Evolutionary conservation across 2,797 vertebrate genomes (phyloP), one percentile per base, ranked within the genome.

Genomic region (Malurus leucopterus): DNA sequence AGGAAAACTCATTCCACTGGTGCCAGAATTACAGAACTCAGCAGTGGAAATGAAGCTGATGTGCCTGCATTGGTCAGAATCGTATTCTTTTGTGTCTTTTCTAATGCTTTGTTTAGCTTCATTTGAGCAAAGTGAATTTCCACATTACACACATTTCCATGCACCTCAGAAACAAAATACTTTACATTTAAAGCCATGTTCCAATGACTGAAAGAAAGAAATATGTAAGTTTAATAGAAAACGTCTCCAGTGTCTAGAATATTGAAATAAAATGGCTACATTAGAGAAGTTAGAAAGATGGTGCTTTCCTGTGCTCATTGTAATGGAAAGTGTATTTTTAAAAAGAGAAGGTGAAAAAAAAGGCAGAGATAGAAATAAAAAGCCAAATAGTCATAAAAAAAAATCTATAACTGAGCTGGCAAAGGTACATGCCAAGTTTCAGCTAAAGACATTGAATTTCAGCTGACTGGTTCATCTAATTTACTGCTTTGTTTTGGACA

Each of bases 401-500:
- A 61, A 34, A 84, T 71, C 88, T 90, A 74, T 89, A 88, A 95
- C 80, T 49, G 76, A 86, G 75, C 61, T 93, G 92, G 91, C 91
- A 94, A 93, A 95, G 63, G 30, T 65, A 49, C 47, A 80, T 67
- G 80, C 91, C 92, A 95, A 93, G 70, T 85, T 93, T 94, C 86
- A 91, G 77, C 59, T 91, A 83, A 93, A 86, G 88, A 88, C 80
- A 76, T 61, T 24, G 76, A 92, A 93, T 95, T 95, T 93, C 82
- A 94, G 81, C 72, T 95, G 93, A 94, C 94, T 94, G 79, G 69
- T 92, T 94, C 68, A 41, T 70, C 73, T 95, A 93, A 96, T 96
- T 95, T 95, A 96, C 92, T 93, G 81, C 87, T 92, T 96, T 95
- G 95, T 95, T 96, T 96, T 95, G 93, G 91, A 95, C 86, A 79